Evolutionary conservation across 2,888 invertebrate genomes (phyloP).

Genomic region (Arenicola marina): DNA sequence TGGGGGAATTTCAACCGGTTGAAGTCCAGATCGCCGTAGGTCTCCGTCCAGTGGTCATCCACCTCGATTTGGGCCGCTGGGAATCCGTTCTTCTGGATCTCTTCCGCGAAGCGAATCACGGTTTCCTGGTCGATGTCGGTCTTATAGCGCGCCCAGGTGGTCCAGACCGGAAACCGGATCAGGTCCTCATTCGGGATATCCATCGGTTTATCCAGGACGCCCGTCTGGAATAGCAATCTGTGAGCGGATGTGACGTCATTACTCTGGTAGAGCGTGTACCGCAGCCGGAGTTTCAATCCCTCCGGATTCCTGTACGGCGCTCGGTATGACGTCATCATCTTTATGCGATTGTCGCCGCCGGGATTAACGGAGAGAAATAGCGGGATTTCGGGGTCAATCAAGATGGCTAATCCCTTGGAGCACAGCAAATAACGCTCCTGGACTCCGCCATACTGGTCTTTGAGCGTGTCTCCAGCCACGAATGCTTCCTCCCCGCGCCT

Average conservation of each 20-base stretch:
- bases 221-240: too few species aligned
- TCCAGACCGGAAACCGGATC: constrained; percentile 83
- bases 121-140: constrained; percentile 69
- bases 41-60: constrained; percentile 80
- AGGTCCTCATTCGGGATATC: constrained; percentile 72
- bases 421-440: constrained; percentile 66
- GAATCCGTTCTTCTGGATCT: constrained; percentile 40
- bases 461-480: constrained; percentile 36
- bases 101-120: constrained; percentile 22
- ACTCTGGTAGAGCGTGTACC: constrained; percentile 70
- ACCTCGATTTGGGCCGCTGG: constrained; percentile 68
- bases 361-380: constrained; percentile 80
- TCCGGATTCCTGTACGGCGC: constrained; percentile 1
- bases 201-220: constrained; percentile 70
- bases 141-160: constrained; percentile 81
- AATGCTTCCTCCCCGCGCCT: constrained; percentile 42
- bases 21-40: constrained; percentile 83
- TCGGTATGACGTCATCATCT: neutral
- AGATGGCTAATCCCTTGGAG: constrained; percentile 72
- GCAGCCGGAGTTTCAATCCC: constrained; percentile 17
- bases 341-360: constrained; percentile 65
- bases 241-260: constrained; percentile 70
- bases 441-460: constrained; percentile 1
- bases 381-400: constrained; percentile 69
- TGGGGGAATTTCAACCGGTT: constrained; percentile 73